These are phyloP conservation scores for Betta splendens DNA, from an alignment of 2,797 vertebrate species.

Conservation along the genomic window DNA sequence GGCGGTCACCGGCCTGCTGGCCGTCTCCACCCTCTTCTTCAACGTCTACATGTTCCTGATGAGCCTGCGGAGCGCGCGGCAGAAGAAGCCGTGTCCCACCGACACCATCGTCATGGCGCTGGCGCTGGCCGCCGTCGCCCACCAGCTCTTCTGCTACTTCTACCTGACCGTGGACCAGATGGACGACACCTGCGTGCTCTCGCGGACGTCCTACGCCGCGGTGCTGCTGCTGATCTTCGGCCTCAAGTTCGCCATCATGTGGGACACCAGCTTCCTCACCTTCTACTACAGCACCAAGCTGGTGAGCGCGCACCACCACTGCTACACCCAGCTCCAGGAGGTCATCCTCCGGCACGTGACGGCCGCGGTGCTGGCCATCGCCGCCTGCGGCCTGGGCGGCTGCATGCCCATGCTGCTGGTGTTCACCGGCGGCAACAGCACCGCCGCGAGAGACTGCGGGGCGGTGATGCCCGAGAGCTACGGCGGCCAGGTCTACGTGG, in stretches of 20 bases:
- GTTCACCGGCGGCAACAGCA: conserved; percentile 50
- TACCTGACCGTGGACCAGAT: conserved; percentile 79
- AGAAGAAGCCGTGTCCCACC: conserved; percentile 72
- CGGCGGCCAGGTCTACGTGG: conserved; percentile 53
- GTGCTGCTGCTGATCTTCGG: conserved; percentile 67
- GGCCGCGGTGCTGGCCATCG: conserved; percentile 62
- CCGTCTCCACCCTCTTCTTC: conserved; percentile 73
- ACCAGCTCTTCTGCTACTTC: conserved; percentile 75
- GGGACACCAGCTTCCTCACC: conserved; percentile 79
- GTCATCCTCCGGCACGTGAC: conserved; percentile 75
- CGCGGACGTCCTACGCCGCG: conserved; percentile 34
- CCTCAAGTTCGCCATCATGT: conserved; percentile 79
- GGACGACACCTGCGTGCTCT: conserved; percentile 59
- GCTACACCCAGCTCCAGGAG: conserved; percentile 74
- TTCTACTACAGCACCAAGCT: conserved; percentile 84
- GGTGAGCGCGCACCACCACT: conserved; percentile 74
- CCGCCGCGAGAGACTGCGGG: conserved; percentile 48
- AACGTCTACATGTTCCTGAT: conserved; percentile 76
- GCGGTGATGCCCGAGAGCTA: conserved; percentile 39
- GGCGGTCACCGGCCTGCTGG: conserved; percentile 67
- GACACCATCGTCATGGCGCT: conserved; percentile 79
- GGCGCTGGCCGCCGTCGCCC: conserved; percentile 51
- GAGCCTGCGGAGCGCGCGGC: conserved; percentile 63
- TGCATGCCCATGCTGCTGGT: conserved; percentile 68
- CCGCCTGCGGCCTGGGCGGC: conserved; percentile 60